Percentiles rank a stretch among this genome's conserved stretches.
These are phyloP conservation scores for Piaya cayana DNA, from an alignment of 2,113 vertebrate genomes.

Conservation along the genomic window DNA sequence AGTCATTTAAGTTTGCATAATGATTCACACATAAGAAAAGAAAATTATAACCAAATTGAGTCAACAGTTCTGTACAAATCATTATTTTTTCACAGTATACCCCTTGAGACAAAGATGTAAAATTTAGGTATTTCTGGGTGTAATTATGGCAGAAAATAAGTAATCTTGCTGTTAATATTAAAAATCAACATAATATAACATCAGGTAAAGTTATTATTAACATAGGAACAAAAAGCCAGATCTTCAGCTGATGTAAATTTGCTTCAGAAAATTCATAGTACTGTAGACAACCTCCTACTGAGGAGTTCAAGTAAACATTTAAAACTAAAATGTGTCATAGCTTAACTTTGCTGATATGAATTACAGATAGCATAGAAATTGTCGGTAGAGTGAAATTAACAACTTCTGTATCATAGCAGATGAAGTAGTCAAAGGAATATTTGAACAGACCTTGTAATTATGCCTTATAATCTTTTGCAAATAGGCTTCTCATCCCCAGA, in stretches of 20 bases:
- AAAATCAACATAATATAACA: background rate
- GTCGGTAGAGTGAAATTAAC: background rate
- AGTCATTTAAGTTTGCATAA: constrained; percentile 25
- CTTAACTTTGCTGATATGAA: background rate
- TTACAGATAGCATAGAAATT: background rate
- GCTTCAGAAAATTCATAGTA: background rate
- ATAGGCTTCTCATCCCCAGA: background rate
- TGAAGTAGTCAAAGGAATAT: background rate
- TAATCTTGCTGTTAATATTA: constrained; percentile 5
- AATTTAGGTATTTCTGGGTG: background rate
- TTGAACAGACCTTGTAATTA: background rate
- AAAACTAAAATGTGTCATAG: background rate
- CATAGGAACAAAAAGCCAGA: background rate
- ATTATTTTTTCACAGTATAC: background rate
- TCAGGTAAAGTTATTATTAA: background rate
- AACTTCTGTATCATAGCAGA: background rate
- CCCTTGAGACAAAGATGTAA: background rate
- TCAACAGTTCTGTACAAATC: constrained; percentile 7
- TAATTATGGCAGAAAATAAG: constrained; percentile 4
- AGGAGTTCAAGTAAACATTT: background rate
- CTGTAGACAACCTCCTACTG: background rate
- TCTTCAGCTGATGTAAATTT: background rate
- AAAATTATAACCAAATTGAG: constrained; percentile 1
- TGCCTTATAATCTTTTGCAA: background rate
- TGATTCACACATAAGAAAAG: constrained; percentile 27